phyloP scores from a whole-genome alignment of 2,797 vertebrate genomes.

The Galagoides demidoff region DNA sequence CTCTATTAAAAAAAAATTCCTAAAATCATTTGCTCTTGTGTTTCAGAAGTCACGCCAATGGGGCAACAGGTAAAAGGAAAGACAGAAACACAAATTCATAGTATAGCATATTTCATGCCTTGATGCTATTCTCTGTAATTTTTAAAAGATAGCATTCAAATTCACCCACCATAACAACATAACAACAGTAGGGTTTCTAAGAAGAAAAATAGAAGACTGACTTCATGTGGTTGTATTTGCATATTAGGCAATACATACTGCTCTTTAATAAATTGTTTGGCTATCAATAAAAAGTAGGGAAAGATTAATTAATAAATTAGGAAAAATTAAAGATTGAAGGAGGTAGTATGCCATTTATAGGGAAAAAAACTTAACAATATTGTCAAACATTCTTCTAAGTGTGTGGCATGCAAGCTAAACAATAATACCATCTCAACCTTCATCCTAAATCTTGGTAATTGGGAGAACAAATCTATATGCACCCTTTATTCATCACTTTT shows the following conservation, averaged over 20 bases:
- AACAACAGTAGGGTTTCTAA: neutral
- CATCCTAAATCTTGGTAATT: slow-evolving; percentile 54
- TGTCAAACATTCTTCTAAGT: slow-evolving; percentile 44
- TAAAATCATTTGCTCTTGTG: neutral
- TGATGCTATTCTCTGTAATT: neutral
- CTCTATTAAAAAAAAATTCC: neutral
- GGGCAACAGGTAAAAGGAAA: slow-evolving; percentile 14
- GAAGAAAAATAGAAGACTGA: slow-evolving; percentile 37
- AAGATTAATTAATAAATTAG: slow-evolving; percentile 65
- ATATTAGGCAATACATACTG: slow-evolving; percentile 47
- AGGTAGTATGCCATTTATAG: slow-evolving; percentile 56
- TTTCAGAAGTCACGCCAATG: slow-evolving; percentile 28
- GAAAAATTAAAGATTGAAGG: slow-evolving; percentile 67
- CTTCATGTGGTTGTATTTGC: slow-evolving; percentile 53
- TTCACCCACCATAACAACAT: neutral
- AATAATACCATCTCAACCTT: slow-evolving; percentile 59
- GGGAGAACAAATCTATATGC: neutral
- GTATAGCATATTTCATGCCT: neutral
- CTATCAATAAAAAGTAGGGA: slow-evolving; percentile 77
- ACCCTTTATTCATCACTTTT: neutral
- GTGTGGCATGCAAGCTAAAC: neutral
- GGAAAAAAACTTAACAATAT: slow-evolving; percentile 74
- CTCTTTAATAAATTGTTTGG: slow-evolving; percentile 73
- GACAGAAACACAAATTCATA: neutral
- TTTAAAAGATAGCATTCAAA: neutral